Base-by-base conservation (phyloP, 2,888 invertebrate genomes). In the Crocallis elinguaria region DNA sequence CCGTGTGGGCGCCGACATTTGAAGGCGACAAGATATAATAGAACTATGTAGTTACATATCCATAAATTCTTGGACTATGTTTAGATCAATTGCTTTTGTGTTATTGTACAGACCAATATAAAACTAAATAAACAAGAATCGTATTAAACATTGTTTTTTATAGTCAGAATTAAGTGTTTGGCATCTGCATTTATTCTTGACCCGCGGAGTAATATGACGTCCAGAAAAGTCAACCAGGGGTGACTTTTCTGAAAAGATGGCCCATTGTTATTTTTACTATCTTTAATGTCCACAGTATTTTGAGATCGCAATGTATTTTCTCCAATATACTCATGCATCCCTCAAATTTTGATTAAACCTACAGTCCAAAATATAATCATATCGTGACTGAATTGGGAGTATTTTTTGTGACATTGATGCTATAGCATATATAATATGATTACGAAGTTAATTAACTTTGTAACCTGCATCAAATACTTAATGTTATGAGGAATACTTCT, bases 181-280 rank as follows among this genome's bases (percentile, higher is more conserved):
- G 37, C 50, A 12, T 19, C 21, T 9, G 9, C 14, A 8, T 43
- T 25, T 17, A 41, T 17, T 23, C 36, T 50, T 38, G 50, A 44
- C 38, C 43, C 36, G n/a, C n/a, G n/a, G 11, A 21, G 29, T 35
- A n/a, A 38, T 33, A 14, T 21, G 46, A 50, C 32, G n/a, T 36
- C 7, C 41, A 23, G n/a, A 19, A 50, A 55, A 42, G 55, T 55
- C 46, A 55, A 19, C 12, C 30, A 23, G 17, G 29, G 46, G 38
- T 50, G 50, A 56, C 55, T 33, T 21, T 29, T n/a, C n/a, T n/a
- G 1, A 25, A n/a, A 19, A 19, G 5, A 4, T 19, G 3, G 19
- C 3, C 19, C 19, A 19, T 3, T 19, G 1, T 23, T 25, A 25
- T 25, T 9, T 9, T n/a, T 9, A 23, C 8, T 23, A 2, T 25